A percentile compares a stretch with the other conserved stretches of the same genome.
These are phyloP conservation scores for Amblyjoppa fuscipennis DNA, from an alignment of 2,888 invertebrate genomes.

Conservation along the genomic window DNA sequence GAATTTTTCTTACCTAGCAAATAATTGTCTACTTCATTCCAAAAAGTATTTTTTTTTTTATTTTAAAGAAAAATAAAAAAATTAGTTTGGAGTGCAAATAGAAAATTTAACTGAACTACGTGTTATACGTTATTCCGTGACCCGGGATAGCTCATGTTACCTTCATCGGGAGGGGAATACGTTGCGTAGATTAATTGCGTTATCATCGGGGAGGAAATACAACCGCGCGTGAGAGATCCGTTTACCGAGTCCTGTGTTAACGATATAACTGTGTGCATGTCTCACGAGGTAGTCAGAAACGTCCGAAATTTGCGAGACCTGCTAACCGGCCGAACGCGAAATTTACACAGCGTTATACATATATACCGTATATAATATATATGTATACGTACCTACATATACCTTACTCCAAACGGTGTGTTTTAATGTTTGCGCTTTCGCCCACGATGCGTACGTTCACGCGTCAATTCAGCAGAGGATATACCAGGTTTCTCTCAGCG, in stretches of 20 bases:
- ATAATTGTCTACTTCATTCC: not conserved
- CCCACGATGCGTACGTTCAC: not conserved
- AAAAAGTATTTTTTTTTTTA: not conserved
- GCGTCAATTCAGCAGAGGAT: constrained; percentile 10
- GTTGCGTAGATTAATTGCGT: not conserved
- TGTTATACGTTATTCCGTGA: not conserved
- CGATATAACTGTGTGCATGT: not conserved
- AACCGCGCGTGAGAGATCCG: constrained; percentile 25
- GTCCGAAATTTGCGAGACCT: constrained; percentile 40
- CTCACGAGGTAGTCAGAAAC: constrained; percentile 9
- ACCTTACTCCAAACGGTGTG: not conserved
- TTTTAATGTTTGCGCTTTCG: constrained; percentile 37
- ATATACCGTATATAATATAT: not conserved
- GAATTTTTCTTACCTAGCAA: not conserved
- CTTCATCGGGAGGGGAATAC: not conserved
- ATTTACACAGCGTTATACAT: constrained; percentile 37
- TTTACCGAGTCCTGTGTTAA: constrained; percentile 6
- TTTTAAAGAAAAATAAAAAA: not conserved
- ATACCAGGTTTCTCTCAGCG: not conserved
- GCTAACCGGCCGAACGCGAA: constrained; percentile 34
- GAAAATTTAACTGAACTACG: not conserved
- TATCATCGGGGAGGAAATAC: not conserved
- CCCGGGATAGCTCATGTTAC: not conserved
- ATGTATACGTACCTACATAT: not conserved
- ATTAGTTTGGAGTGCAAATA: not conserved